Conservation (phyloP, 1,140 invertebrate genomes). For the Papilio machaon region DNA sequence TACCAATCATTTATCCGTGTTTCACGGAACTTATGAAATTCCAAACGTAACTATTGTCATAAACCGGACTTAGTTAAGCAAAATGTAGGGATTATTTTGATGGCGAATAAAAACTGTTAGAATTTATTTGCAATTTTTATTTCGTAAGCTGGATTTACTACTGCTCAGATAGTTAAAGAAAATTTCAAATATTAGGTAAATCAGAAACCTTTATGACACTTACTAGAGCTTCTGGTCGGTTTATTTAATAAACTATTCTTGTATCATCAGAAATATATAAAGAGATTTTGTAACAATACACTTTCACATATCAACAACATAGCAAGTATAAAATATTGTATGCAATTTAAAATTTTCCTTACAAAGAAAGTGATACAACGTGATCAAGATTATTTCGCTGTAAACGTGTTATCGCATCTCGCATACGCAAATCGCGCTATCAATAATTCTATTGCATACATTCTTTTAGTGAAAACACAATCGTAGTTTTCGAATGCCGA, state of each 20-base stretch:
- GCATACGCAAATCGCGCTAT: constrained; percentile 24
- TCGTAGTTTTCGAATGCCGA: not conserved
- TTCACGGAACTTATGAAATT: constrained; percentile 13
- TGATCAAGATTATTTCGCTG: constrained; percentile 25
- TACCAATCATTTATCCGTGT: constrained; percentile 15
- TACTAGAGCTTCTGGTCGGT: not conserved
- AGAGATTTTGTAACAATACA: not conserved
- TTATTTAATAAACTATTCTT: not conserved
- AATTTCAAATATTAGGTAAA: not conserved
- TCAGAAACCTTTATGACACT: not conserved
- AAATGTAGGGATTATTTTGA: not conserved
- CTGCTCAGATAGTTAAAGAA: not conserved
- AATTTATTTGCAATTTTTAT: not conserved
- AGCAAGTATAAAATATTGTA: not conserved
- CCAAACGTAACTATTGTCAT: constrained; percentile 8
- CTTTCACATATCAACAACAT: not conserved
- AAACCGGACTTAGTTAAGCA: constrained; percentile 3
- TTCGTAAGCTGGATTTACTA: not conserved
- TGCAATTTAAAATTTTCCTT: not conserved
- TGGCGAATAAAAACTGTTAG: not conserved
- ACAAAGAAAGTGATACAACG: constrained; percentile 24
- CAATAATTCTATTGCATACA: not conserved
- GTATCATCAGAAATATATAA: not conserved
- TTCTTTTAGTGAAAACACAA: constrained; percentile 13
- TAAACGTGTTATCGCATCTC: constrained; percentile 30